Base-by-base conservation (phyloP, 2,888 invertebrate species). In the Thymelicus sylvestris region DNA sequence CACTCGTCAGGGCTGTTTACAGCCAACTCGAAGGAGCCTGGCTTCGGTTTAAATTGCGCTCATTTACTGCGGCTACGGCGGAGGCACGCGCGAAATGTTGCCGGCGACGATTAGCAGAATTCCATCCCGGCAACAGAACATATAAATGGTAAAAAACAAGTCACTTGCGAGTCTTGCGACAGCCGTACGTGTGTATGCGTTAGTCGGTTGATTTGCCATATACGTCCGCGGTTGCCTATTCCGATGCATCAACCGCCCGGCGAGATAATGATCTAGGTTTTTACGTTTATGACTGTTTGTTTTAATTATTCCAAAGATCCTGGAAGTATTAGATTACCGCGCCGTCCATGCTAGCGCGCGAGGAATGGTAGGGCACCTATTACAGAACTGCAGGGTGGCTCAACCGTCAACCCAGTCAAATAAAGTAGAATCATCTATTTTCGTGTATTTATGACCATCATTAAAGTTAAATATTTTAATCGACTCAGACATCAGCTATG, bases 31-130 rank as follows among this genome's bases (percentile, higher is more conserved):
- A 63, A 66, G 62, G 55, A 70, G 71, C 71, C 81, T 81, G 74
- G 73, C 73, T 71, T 60, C 83, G 79, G 87, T 88, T 86, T 89
- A 91, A 91, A 91, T 91, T 88, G 89, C 87, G 86, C 89, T 89
- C 88, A 87, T 92, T 92, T 89, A 87, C 86, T 79, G 82, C 86
- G 86, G 86, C 89, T 86, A 85, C 86, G 84, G 86, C 82, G 79
- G 79, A 73, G 87, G 89, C 86, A 90, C 86, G 89, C 85, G 87
- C 81, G 83, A 87, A 90, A 93, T 93, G 92, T 85, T 87, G 84
- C 91, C 85, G 80, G 79, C 86, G 83, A 86, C 92, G 89, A 93
- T 93, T 92, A 93, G 90, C 87, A 84, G 90, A 89, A 93, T 93
- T 92, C 92, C 89, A 83, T 79, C 82, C 81, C 86, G 83, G 87